phyloP scores from a whole-genome alignment of 1,140 invertebrate species.

The Neuroterus valhalla region DNA sequence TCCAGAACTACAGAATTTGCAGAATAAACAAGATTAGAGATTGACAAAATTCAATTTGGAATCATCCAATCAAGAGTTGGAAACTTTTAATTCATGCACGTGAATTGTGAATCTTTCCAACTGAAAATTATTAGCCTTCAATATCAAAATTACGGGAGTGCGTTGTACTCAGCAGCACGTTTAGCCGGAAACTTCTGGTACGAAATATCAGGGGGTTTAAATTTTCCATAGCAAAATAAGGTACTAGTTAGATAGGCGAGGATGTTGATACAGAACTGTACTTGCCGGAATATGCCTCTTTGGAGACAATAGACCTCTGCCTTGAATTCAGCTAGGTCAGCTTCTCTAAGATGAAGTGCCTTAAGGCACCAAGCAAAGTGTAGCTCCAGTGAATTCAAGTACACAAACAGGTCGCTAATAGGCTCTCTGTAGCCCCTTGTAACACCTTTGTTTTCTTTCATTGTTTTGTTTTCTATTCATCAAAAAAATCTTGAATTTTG shows the following conservation, averaged over 20 bases:
- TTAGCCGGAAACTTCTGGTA: neutral
- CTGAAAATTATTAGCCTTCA: no score
- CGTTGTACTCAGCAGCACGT: neutral
- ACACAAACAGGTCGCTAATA: constrained; percentile 57
- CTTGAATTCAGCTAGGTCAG: constrained; percentile 46
- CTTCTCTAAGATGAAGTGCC: constrained; percentile 49
- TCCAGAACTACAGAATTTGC: no score
- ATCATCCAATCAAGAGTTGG: no score
- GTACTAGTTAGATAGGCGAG: neutral
- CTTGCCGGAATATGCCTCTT: constrained; percentile 30
- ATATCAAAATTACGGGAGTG: no score
- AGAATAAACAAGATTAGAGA: no score
- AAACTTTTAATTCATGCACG: no score
- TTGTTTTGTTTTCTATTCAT: neutral
- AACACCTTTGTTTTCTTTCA: neutral
- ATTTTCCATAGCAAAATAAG: no score
- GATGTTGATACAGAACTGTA: constrained; percentile 43
- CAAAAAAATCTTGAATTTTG: no score
- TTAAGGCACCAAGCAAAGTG: constrained; percentile 42
- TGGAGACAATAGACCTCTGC: constrained; percentile 39
- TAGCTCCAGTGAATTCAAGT: constrained; percentile 46
- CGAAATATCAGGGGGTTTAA: no score
- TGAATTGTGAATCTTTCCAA: no score
- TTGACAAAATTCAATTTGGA: no score
- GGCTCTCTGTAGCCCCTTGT: constrained; percentile 25